A percentile compares a stretch with the other conserved stretches of the same genome.
These are phyloP conservation scores for Maniola hyperantus DNA, from an alignment of 2,888 invertebrate species.

Conservation along the genomic window DNA sequence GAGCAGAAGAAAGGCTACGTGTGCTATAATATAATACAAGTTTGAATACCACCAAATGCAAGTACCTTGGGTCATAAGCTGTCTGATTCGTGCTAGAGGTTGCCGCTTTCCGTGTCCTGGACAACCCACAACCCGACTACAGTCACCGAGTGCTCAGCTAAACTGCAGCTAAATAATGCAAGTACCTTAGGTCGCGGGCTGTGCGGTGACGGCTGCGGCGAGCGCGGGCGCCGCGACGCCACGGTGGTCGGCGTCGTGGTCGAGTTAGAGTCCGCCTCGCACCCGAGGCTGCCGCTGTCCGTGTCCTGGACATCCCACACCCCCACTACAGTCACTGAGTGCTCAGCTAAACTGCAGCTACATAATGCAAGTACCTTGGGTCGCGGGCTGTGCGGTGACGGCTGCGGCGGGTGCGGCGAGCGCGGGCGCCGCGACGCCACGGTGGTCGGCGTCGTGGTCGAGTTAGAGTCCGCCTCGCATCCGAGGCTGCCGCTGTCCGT, in stretches of 20 bases:
- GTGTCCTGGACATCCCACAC: slow-evolving; percentile 59
- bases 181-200: slow-evolving; percentile 34
- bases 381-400: slow-evolving; percentile 21
- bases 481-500: slow-evolving; percentile 85
- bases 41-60: not conserved
- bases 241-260: slow-evolving; percentile 89
- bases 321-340: slow-evolving; percentile 10
- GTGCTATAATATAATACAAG: not conserved
- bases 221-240: slow-evolving; percentile 71
- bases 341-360: not conserved
- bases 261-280: slow-evolving; percentile 90
- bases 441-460: slow-evolving; percentile 88
- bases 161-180: not conserved
- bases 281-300: slow-evolving; percentile 85
- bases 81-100: too few relatives aligned
- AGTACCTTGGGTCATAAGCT: slow-evolving; percentile 33
- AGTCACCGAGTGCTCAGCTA: slow-evolving; percentile 1
- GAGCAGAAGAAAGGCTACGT: not conserved
- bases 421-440: slow-evolving; percentile 79
- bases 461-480: slow-evolving; percentile 90
- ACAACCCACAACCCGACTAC: slow-evolving; percentile 25
- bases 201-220: slow-evolving; percentile 43
- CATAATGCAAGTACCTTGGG: slow-evolving; percentile 30
- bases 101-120: slow-evolving; percentile 80
- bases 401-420: slow-evolving; percentile 44